These are phyloP conservation scores for Sitta carolinensis DNA, from an alignment of 2,797 vertebrate species.

Conservation along the genomic window DNA sequence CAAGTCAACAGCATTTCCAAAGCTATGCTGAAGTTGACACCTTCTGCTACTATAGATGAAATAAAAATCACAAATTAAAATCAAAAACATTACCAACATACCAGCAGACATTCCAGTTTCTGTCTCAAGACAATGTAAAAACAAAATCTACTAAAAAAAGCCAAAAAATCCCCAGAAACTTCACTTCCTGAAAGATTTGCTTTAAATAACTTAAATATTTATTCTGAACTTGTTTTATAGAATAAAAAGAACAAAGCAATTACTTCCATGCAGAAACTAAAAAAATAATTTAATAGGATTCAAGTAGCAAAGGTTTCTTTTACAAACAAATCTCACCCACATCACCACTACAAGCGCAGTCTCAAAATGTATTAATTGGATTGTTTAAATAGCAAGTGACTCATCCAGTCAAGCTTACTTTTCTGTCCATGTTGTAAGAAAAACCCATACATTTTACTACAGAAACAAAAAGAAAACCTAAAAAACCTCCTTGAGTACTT, in stretches of 20 bases:
- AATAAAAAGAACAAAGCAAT: conserved; percentile 47
- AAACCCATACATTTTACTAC: conserved; percentile 16
- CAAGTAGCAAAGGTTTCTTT: conserved; percentile 57
- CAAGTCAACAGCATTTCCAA: conserved; percentile 39
- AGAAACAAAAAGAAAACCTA: conserved; percentile 29
- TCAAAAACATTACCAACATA: conserved; percentile 38
- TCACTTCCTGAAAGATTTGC: not conserved
- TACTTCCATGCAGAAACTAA: conserved; percentile 62
- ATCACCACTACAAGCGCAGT: conserved; percentile 56
- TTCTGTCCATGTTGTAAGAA: conserved; percentile 44
- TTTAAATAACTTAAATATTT: not conserved
- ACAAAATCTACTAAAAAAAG: not conserved
- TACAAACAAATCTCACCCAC: conserved; percentile 38
- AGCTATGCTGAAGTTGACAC: conserved; percentile 17
- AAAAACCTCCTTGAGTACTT: conserved; percentile 55
- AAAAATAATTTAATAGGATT: conserved; percentile 58
- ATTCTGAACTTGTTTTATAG: conserved; percentile 57
- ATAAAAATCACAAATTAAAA: conserved; percentile 32
- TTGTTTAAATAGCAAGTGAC: conserved; percentile 73
- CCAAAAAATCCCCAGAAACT: not conserved
- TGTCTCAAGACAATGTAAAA: not conserved
- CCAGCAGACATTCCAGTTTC: not conserved
- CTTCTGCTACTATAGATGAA: conserved; percentile 3
- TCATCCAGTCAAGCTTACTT: conserved; percentile 55
- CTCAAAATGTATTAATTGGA: conserved; percentile 63